Evolutionary conservation across 2,888 invertebrate genomes (phyloP).

Genomic region (Dicyrtoma fusca): DNA sequence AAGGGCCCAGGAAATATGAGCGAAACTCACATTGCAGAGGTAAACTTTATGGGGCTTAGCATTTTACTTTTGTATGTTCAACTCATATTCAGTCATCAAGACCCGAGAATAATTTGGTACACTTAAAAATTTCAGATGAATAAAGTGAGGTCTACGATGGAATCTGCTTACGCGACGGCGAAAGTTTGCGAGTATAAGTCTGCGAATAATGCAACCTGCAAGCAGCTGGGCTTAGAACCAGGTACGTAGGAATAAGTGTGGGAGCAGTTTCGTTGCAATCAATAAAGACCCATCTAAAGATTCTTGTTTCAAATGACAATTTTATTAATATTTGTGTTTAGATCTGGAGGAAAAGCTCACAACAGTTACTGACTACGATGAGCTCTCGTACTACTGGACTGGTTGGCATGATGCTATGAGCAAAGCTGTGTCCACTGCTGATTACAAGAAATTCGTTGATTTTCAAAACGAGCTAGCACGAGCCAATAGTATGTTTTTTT

Average conservation of each 20-base stretch:
- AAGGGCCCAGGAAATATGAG: slow-evolving; percentile 51
- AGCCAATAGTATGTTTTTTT: slow-evolving; percentile 46
- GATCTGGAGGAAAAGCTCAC: slow-evolving; percentile 25
- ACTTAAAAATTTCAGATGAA: slow-evolving; percentile 46
- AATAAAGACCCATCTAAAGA: neutral
- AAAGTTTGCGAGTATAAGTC: slow-evolving; percentile 55
- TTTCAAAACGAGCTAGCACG: slow-evolving; percentile 42
- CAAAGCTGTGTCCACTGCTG: slow-evolving; percentile 34
- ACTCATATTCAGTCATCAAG: neutral
- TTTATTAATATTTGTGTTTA: neutral
- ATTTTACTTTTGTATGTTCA: slow-evolving; percentile 1
- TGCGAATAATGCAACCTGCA: slow-evolving; percentile 46
- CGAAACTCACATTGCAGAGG: slow-evolving; percentile 38
- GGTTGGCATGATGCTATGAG: slow-evolving; percentile 45
- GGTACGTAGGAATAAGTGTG: neutral
- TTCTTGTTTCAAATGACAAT: neutral
- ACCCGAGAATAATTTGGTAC: neutral
- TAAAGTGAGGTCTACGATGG: slow-evolving; percentile 58
- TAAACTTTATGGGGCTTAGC: neutral
- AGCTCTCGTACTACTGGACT: slow-evolving; percentile 37
- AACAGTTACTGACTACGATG: slow-evolving; percentile 21
- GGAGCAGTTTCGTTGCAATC: neutral
- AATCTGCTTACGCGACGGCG: slow-evolving; percentile 59
- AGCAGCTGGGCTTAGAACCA: slow-evolving; percentile 43
- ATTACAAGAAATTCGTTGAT: slow-evolving; percentile 39